Base-by-base conservation (phyloP, 1,140 invertebrate species). In the Ridgeia piscesae region DNA sequence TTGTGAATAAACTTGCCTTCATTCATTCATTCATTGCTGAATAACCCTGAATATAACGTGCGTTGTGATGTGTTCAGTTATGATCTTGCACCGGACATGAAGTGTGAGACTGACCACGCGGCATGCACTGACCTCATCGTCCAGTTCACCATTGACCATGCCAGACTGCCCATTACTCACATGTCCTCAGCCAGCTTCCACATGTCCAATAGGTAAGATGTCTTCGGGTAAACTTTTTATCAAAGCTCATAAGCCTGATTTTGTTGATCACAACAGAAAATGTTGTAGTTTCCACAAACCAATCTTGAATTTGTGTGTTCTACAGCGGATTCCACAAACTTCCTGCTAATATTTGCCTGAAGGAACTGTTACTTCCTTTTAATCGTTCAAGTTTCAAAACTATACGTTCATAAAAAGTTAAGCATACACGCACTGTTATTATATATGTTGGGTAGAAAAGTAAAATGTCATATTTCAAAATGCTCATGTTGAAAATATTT, bases 51-150 rank as follows among this genome's bases (percentile, higher is more conserved):
- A n/a, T n/a, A n/a, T n/a, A 42, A 42, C 42, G 11, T 42, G 42
- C 4, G 4, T 11, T 11, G 42, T 42, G 42, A 91, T 17, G 34
- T 88, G 17, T 93, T 34, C 89, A 94, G 94, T 34, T 94, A 94
- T 89, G 92, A 93, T 34, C 89, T 94, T 33, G 34, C 77, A 9
- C 42, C 50, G 35, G 42, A 31, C 48, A 92, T 91, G 92, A 93
- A 89, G 77, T 94, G 94, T 93, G 94, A 94, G 89, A 92, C 93
- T 91, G 93, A 94, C 93, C 94, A 94, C 89, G 89, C 93, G 0
- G 35, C 91, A 0, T 94, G 94, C 92, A 94, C 93, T 33, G 93
- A 94, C 89, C 89, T 94, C 14, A 94, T 94, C 34, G 93, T 91
- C 11, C 33, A 92, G 33, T 94, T 93, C 91, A 93, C 93, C 27